These are phyloP conservation scores for Cataglyphis cursor DNA, from an alignment of 2,888 invertebrate genomes.

Conservation along the genomic window DNA sequence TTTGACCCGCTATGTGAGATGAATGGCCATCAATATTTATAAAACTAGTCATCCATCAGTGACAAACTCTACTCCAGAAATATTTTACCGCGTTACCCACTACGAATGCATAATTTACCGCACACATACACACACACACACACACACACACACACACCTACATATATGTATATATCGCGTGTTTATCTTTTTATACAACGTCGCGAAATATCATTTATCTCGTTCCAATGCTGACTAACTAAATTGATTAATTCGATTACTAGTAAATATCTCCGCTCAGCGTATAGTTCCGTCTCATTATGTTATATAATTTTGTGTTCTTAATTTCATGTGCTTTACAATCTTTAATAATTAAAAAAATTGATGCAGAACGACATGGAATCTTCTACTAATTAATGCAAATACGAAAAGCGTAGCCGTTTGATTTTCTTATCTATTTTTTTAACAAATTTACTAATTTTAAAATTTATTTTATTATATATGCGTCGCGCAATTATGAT, in stretches of 20 bases:
- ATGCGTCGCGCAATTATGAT: neutral
- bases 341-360: neutral
- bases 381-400: neutral
- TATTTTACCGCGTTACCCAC: slow-evolving; percentile 33
- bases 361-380: neutral
- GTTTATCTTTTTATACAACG: slow-evolving; percentile 42
- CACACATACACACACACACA: neutral
- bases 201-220: slow-evolving; percentile 38
- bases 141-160: neutral
- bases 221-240: neutral
- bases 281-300: neutral
- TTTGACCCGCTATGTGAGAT: slow-evolving; percentile 31
- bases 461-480: neutral
- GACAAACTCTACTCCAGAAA: slow-evolving; percentile 49
- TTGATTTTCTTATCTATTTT: slow-evolving; percentile 13
- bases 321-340: neutral
- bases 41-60: slow-evolving; percentile 73
- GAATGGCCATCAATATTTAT: slow-evolving; percentile 75
- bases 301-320: neutral
- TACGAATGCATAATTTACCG: slow-evolving; percentile 38
- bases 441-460: neutral
- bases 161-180: neutral
- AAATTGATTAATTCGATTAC: slow-evolving; percentile 14
- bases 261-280: neutral
- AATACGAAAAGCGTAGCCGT: neutral